A percentile compares a stretch with the other conserved stretches of the same genome.
These are phyloP conservation scores for Hylyphantes graminicola DNA, from an alignment of 1,140 invertebrate species.

Conservation along the genomic window DNA sequence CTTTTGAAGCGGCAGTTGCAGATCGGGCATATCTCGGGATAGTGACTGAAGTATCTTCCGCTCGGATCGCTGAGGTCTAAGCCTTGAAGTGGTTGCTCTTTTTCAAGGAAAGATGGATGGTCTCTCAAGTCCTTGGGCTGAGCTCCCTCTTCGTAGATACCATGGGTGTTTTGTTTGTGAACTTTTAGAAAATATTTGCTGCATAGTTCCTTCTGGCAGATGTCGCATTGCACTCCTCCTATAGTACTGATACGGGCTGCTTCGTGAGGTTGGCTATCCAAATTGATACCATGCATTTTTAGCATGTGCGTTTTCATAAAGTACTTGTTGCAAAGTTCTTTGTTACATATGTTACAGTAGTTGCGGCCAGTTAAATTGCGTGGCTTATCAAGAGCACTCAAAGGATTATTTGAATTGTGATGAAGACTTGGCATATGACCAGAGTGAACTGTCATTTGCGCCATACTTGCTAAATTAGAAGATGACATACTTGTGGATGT, in stretches of 20 bases:
- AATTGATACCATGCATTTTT: slow-evolving; percentile 97
- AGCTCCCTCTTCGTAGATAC: slow-evolving; percentile 80
- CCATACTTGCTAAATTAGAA: slow-evolving; percentile 37
- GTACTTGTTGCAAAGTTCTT: slow-evolving; percentile 99
- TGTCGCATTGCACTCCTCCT: slow-evolving; percentile 93
- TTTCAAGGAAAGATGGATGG: slow-evolving; percentile 49
- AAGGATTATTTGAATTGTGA: slow-evolving; percentile 15
- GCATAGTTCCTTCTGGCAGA: slow-evolving; percentile 96
- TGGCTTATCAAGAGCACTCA: slow-evolving; percentile 38
- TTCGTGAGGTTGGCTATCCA: slow-evolving; percentile 74
- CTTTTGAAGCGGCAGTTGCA: slow-evolving; percentile 89
- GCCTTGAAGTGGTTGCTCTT: slow-evolving; percentile 36
- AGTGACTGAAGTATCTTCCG: slow-evolving; percentile 77
- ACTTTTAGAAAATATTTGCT: slow-evolving; percentile 97
- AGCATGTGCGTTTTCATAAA: slow-evolving; percentile 99
- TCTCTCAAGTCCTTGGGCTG: slow-evolving; percentile 57
- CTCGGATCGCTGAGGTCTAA: slow-evolving; percentile 69
- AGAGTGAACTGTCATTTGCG: slow-evolving; percentile 32
- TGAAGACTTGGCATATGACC: slow-evolving; percentile 36
- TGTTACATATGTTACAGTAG: slow-evolving; percentile 99
- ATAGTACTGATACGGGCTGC: slow-evolving; percentile 82
- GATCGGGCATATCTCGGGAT: slow-evolving; percentile 84
- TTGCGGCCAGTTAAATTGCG: slow-evolving; percentile 72
- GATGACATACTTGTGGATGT: slow-evolving; percentile 7
- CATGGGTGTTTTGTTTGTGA: slow-evolving; percentile 98